These are phyloP conservation scores for Oscheius onirici DNA, from an alignment of 2,888 invertebrate species.

Conservation along the genomic window DNA sequence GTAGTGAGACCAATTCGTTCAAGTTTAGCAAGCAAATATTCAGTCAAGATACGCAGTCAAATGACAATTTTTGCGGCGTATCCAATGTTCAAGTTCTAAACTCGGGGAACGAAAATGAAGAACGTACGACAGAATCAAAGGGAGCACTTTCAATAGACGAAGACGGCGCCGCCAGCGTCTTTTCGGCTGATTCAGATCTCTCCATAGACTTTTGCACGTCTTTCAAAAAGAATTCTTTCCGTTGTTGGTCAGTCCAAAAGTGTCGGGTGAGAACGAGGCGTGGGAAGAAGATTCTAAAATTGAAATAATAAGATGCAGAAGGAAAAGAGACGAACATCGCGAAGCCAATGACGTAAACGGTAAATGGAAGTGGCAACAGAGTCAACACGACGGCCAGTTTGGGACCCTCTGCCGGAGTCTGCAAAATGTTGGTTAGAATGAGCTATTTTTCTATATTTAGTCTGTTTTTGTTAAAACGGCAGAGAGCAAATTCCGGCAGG, in stretches of 20 bases:
- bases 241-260: conserved; percentile 65
- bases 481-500: not conserved
- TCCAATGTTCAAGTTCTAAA: no score
- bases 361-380: conserved; percentile 62
- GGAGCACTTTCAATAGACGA: not conserved
- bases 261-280: conserved; percentile 66
- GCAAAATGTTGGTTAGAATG: conserved; percentile 35
- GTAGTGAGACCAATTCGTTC: no score
- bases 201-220: conserved; percentile 43
- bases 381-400: conserved; percentile 57
- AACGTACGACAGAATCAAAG: conserved; percentile 1
- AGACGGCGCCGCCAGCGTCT: not conserved
- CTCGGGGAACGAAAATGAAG: not conserved
- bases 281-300: conserved; percentile 67
- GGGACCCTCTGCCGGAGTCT: conserved; percentile 61
- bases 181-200: not conserved
- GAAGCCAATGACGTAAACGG: conserved; percentile 60
- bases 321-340: conserved; percentile 53
- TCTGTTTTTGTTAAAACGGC: not conserved
- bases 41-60: no score
- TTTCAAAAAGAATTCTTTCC: conserved; percentile 55
- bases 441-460: not conserved
- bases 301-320: not conserved
- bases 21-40: no score
- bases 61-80: no score